A percentile compares a stretch with the other conserved stretches of the same genome.
These are phyloP conservation scores for Siniperca scherzeri DNA, from an alignment of 2,797 vertebrate species.

Conservation along the genomic window DNA sequence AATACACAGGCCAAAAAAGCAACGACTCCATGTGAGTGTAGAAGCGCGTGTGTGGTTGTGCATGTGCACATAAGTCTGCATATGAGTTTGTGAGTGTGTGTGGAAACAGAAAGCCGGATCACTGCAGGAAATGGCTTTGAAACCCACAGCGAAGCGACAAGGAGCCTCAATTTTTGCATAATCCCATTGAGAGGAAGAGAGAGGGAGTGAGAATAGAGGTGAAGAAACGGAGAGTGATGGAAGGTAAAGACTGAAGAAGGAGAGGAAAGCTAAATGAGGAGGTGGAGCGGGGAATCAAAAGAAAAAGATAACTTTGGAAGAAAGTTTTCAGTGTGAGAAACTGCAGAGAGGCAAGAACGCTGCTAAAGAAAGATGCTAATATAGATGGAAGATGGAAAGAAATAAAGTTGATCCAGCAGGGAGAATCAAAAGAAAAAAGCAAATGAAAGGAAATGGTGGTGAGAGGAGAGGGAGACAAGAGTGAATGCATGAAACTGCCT, in stretches of 20 bases:
- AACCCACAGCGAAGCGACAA: slow-evolving; percentile 38
- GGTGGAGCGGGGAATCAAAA: slow-evolving; percentile 19
- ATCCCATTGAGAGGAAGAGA: slow-evolving; percentile 57
- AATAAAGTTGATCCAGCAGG: not conserved
- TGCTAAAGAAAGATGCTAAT: slow-evolving; percentile 7
- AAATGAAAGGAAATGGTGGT: not conserved
- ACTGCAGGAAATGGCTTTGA: slow-evolving; percentile 60
- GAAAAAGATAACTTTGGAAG: slow-evolving; percentile 16
- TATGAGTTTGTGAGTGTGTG: slow-evolving; percentile 1
- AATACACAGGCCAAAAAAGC: slow-evolving; percentile 54
- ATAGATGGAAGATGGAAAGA: not conserved
- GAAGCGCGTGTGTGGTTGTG: not conserved
- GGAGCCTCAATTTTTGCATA: slow-evolving; percentile 65
- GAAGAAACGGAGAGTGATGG: slow-evolving; percentile 30
- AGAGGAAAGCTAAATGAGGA: slow-evolving; percentile 29
- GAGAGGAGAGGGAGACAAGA: not conserved
- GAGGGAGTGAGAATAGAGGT: slow-evolving; percentile 26
- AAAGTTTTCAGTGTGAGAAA: slow-evolving; percentile 14
- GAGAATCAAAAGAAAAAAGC: not conserved
- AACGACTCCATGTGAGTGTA: slow-evolving; percentile 13
- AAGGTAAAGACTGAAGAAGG: slow-evolving; percentile 1
- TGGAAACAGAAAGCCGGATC: slow-evolving; percentile 35
- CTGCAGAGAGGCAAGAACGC: not conserved
- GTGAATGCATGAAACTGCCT: not conserved
- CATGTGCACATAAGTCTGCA: slow-evolving; percentile 2